A percentile compares a stretch with the other conserved stretches of the same genome.
Conservation (phyloP, 64 coral and sea anemone species). For the Porites lutea region DNA sequence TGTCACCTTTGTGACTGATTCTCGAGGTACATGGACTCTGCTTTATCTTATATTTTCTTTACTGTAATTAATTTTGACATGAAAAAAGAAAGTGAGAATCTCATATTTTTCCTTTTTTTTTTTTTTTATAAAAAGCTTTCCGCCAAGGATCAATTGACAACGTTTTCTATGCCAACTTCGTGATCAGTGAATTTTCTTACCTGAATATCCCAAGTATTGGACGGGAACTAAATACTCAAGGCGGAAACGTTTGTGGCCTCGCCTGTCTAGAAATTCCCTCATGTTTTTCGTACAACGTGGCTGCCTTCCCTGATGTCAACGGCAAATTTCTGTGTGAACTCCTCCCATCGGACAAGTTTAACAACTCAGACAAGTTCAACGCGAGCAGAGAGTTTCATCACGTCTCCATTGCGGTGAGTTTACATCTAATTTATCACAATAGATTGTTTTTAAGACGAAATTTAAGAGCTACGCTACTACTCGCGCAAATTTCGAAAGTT, state of each 20-base stretch:
- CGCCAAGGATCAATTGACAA: background rate
- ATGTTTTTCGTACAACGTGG: background rate
- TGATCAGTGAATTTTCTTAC: background rate
- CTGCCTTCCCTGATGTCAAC: background rate
- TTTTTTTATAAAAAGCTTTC: background rate
- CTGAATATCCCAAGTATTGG: background rate
- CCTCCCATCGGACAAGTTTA: conserved; percentile 4
- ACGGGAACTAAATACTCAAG: background rate
- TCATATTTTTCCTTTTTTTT: background rate
- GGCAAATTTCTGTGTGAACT: background rate
- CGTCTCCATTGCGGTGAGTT: background rate
- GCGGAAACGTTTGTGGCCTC: background rate
- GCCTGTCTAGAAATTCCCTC: background rate
- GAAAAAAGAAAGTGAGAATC: too few relatives aligned
- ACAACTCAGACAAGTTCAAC: background rate
- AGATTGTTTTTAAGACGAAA: too few relatives aligned
- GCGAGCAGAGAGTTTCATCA: background rate
- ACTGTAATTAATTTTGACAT: too few relatives aligned
- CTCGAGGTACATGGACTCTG: too few relatives aligned
- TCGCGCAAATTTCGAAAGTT: too few relatives aligned
- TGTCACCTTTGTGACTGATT: too few relatives aligned
- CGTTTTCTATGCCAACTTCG: background rate
- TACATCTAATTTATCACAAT: too few relatives aligned
- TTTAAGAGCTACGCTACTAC: too few relatives aligned
- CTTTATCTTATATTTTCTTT: too few relatives aligned